Evolutionary conservation across 2,797 vertebrate genomes (phyloP).

Genomic region (Hippoglossus hippoglossus): DNA sequence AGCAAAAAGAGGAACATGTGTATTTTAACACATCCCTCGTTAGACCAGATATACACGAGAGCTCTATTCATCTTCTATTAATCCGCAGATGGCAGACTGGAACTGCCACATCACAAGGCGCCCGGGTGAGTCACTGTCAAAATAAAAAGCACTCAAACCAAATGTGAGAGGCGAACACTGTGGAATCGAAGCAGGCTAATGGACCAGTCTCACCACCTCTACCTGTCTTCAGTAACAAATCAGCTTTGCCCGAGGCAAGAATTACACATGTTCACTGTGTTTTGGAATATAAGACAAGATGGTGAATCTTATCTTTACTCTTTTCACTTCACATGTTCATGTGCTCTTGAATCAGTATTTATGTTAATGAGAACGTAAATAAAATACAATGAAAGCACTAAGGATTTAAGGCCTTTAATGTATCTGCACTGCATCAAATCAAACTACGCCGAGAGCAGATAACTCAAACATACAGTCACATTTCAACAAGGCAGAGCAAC

Average conservation of each 20-base stretch:
- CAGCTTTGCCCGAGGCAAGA: not conserved
- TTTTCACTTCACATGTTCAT: not conserved
- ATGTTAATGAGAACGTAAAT: not conserved
- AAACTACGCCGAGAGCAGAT: slow-evolving; percentile 11
- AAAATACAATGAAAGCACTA: not conserved
- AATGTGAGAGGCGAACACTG: not conserved
- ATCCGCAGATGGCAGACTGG: not conserved
- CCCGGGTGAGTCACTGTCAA: slow-evolving; percentile 5
- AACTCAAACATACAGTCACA: slow-evolving; percentile 32
- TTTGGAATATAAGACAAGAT: not conserved
- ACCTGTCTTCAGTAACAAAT: slow-evolving; percentile 5
- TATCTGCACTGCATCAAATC: slow-evolving; percentile 1
- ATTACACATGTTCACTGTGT: not conserved
- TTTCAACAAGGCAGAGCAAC: slow-evolving; percentile 26
- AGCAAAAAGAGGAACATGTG: not conserved
- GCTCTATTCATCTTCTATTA: not conserved
- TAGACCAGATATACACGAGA: not conserved
- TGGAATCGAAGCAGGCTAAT: slow-evolving; percentile 29
- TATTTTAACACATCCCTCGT: not conserved
- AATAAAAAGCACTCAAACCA: slow-evolving; percentile 49
- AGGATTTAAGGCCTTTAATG: slow-evolving; percentile 40
- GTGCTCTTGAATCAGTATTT: not conserved
- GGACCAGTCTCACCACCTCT: not conserved
- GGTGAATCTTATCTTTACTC: not conserved
- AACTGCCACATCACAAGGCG: not conserved